A percentile compares a stretch with the other conserved stretches of the same genome.
phyloP scores from a whole-genome alignment of 2,113 vertebrate species.

The Falcunculus frontatus region DNA sequence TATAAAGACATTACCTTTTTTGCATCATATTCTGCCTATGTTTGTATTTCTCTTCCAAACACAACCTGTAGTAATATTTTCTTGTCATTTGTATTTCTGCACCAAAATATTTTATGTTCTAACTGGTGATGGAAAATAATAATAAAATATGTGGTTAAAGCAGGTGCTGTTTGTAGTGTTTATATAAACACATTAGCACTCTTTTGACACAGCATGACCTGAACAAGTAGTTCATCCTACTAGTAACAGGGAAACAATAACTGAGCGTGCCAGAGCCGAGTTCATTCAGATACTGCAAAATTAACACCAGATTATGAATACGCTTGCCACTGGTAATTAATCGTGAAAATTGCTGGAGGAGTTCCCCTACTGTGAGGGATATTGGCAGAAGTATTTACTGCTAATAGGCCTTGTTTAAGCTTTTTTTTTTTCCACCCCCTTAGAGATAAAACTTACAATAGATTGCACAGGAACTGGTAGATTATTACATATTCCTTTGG shows the following conservation, averaged over 20 bases:
- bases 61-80: not conserved
- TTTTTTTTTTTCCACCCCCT: constrained; percentile 54
- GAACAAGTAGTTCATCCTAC: constrained; percentile 65
- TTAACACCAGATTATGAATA: constrained; percentile 81
- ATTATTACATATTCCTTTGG: constrained; percentile 1
- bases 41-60: not conserved
- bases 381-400: constrained; percentile 77
- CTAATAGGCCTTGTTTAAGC: constrained; percentile 78
- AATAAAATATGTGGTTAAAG: constrained; percentile 52
- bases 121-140: constrained; percentile 15
- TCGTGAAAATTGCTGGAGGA: constrained; percentile 67
- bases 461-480: constrained; percentile 24
- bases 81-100: not conserved
- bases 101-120: constrained; percentile 7
- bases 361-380: constrained; percentile 73
- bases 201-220: constrained; percentile 67
- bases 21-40: not conserved
- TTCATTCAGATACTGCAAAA: constrained; percentile 75
- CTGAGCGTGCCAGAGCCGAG: constrained; percentile 44
- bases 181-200: constrained; percentile 68
- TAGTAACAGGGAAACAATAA: constrained; percentile 65
- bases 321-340: constrained; percentile 72
- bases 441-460: constrained; percentile 65
- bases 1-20: not conserved
- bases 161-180: constrained; percentile 56